Conservation (phyloP, 2,888 invertebrate genomes). For the Acanthosepion pharaonis region DNA sequence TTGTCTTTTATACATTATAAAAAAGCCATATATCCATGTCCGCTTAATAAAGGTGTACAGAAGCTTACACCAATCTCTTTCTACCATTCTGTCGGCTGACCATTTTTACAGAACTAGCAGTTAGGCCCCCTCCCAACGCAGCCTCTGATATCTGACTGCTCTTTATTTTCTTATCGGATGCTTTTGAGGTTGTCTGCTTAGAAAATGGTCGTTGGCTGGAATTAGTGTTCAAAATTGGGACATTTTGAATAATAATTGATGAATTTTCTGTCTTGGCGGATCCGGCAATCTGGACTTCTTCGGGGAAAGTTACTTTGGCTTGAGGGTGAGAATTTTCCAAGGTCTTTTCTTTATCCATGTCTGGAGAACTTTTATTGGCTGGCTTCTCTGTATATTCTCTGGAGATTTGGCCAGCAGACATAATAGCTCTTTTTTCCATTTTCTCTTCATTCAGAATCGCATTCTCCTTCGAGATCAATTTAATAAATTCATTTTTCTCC, state of each 20-base stretch:
- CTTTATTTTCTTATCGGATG: no score
- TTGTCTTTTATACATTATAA: no score
- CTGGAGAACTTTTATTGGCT: background rate
- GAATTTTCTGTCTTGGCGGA: background rate
- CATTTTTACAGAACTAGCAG: conserved; percentile 39
- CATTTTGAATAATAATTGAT: background rate
- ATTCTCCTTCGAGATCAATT: conserved; percentile 58
- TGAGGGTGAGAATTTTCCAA: background rate
- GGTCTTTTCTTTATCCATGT: background rate
- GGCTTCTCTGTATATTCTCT: conserved; percentile 51
- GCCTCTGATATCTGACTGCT: background rate
- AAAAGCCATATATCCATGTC: no score
- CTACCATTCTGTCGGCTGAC: background rate
- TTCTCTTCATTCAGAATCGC: conserved; percentile 48
- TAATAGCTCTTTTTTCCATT: background rate
- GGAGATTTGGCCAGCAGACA: background rate
- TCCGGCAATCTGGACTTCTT: background rate
- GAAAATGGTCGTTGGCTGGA: background rate
- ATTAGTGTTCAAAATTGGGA: background rate
- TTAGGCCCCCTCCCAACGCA: background rate
- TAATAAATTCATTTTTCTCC: conserved; percentile 60
- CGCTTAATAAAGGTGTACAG: no score
- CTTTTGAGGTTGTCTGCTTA: background rate
- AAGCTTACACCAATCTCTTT: background rate
- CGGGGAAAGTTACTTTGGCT: background rate